Base-by-base conservation (phyloP, 2,888 invertebrate genomes). In the Galeruca laticollis region DNA sequence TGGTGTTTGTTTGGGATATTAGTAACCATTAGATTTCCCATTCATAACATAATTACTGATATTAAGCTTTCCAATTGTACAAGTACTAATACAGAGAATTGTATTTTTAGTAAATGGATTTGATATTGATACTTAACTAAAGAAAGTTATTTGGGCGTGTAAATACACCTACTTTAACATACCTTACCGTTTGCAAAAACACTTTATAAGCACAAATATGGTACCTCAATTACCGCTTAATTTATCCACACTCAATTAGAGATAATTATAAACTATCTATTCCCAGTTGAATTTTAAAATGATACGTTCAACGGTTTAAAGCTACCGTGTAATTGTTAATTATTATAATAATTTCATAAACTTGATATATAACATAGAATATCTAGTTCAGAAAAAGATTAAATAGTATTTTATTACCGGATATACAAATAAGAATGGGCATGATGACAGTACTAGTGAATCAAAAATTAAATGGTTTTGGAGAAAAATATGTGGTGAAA, bases 301-400 rank as follows among this genome's bases (percentile, higher is more conserved):
- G 26, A 65, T 65, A 56, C 65, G 47, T 18, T 65, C 37, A 37
- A 47, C 26, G 57, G 15, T 40, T 57, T 37, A n/a, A 62, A 62
- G 49, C 62, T 56, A 37, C 37, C 68, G 66, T 49, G 62, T 62
- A 68, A 68, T 68, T 51, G 62, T 62, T 68, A 68, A 68, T 68
- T 68, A 37, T 56, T 51, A 31, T 60, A 56, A 68, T 57, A 51
- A 62, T 65, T 47, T 47, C 1, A 47, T 47, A 47, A 47, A 47
- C 3, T 47, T 15, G 15, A 47, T 18, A 47, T 18, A 18, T 9
- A 18, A 18, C 15, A 47, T n/a, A 10, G 18, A 18, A 47, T 47
- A 47, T 18, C 2, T 47, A 47, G 47, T 47, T 47, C 47, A 47
- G 47, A 18, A 15, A 47, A 15, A 15, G 9, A 18, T 47, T 3